These are phyloP conservation scores for Sceliomorpha sp. DNA, from an alignment of 2,888 invertebrate genomes.

Conservation along the genomic window DNA sequence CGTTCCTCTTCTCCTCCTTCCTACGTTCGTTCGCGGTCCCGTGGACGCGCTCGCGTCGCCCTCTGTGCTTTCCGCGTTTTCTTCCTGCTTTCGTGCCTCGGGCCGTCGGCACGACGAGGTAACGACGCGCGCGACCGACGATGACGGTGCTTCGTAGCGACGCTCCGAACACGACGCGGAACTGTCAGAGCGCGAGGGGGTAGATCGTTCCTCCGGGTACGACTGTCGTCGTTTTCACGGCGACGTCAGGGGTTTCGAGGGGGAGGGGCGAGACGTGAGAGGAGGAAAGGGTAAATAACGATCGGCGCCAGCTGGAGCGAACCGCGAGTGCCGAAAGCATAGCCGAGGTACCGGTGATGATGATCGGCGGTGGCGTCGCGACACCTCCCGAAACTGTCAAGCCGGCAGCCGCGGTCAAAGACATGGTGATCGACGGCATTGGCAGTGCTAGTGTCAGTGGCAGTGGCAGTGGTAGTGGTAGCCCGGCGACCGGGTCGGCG, in stretches of 20 bases:
- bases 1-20: no score
- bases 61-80: no score
- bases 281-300: slow-evolving; percentile 18
- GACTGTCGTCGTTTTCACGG: no score
- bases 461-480: slow-evolving; percentile 77
- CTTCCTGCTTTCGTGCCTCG: no score
- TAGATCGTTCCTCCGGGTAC: no score
- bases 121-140: no score
- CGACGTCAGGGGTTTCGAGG: neutral
- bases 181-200: no score
- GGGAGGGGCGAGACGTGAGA: neutral
- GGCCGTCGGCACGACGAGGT: no score
- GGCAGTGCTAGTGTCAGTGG: slow-evolving; percentile 77
- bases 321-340: slow-evolving; percentile 35
- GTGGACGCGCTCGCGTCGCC: no score
- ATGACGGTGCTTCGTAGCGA: no score
- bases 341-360: slow-evolving; percentile 72
- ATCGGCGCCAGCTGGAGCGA: slow-evolving; percentile 11
- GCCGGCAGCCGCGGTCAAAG: slow-evolving; percentile 73
- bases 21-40: no score
- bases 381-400: slow-evolving; percentile 76
- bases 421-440: slow-evolving; percentile 76
- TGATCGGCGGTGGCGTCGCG: slow-evolving; percentile 77
- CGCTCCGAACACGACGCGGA: no score
- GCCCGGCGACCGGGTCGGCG: slow-evolving; percentile 72